Evolutionary conservation across 1,140 invertebrate genomes (phyloP), one percentile per base, ranked within the genome.

Genomic region (Lepidurus apus): DNA sequence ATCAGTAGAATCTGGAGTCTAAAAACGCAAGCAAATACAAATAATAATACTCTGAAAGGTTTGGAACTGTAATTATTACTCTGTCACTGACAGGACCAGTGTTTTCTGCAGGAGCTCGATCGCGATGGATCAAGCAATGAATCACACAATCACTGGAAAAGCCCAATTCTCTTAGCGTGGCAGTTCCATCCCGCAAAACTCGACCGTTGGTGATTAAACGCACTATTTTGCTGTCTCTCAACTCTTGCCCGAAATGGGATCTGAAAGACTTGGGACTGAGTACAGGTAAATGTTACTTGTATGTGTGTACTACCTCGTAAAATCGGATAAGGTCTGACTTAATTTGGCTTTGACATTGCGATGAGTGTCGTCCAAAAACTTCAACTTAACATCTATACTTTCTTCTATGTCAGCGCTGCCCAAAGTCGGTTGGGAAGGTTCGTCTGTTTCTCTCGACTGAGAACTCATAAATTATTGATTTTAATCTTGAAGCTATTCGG

Each of bases 151-250:
- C 93, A 84, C 96, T 90, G 83, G 90, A 91, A 45, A 97, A 87
- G 21, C 94, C 93, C 85, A 90, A 93, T 34, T 89, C 89, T 79
- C 91, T 87, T 65, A 97, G 85, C 9, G 93, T 95, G 79, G 90
- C 88, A 76, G 85, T 87, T 80, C 95, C 94, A 80, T 91, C 89
- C 79, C 90, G 88, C 24, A 97, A 85, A 73, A 95, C 90, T 81
- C 93, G 92, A 11, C 95, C 95, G 84, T 95, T 94, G 84, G 94
- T 96, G 75, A 97, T 94, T 74, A 97, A 86, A 24, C 93, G 89
- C 34, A 97, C 91, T 44, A 92, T 85, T 83, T 93, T 92, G 82
- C 93, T 90, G 17, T 90, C 87, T 6, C 89, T 87, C 77, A 96
- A 85, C 85, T 96, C 94, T 42, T 88, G 86, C 74, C 89, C 87